Evolutionary conservation across 2,113 vertebrate genomes (phyloP).

Genomic region (Sclerurus mexicanus): DNA sequence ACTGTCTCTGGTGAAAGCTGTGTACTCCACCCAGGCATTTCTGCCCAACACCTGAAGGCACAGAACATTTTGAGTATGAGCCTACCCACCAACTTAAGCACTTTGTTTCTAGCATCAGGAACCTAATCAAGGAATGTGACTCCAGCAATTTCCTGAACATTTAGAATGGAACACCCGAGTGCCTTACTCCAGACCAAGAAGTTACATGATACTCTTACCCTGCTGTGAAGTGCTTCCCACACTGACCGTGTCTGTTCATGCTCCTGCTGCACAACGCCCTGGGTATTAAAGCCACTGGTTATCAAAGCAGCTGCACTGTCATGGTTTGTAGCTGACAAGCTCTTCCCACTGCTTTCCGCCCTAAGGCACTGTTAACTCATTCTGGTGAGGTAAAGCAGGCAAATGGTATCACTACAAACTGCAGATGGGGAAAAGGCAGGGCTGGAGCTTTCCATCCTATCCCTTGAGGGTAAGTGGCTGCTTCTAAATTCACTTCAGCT

Average conservation of each 20-base stretch:
- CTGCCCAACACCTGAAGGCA: neutral
- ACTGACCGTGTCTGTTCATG: neutral
- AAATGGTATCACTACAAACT: neutral
- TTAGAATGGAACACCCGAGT: neutral
- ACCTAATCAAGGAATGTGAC: neutral
- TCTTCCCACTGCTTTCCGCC: neutral
- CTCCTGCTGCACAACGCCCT: neutral
- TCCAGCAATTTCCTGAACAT: neutral
- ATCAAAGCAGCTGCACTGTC: neutral
- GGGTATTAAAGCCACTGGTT: neutral
- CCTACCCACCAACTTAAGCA: neutral
- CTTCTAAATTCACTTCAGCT: neutral
- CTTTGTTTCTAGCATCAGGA: neutral
- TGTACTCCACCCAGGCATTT: neutral
- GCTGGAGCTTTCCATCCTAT: neutral
- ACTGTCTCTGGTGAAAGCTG: neutral
- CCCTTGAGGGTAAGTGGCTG: neutral
- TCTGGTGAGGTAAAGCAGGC: neutral
- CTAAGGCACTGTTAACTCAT: neutral
- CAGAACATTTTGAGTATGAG: neutral
- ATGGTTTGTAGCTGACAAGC: rapidly evolving
- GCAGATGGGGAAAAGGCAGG: neutral
- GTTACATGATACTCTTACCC: neutral
- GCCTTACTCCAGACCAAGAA: neutral
- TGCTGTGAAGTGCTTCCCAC: neutral